Base-by-base conservation (phyloP, 2,888 invertebrate species). In the Aspidapion aeneum region DNA sequence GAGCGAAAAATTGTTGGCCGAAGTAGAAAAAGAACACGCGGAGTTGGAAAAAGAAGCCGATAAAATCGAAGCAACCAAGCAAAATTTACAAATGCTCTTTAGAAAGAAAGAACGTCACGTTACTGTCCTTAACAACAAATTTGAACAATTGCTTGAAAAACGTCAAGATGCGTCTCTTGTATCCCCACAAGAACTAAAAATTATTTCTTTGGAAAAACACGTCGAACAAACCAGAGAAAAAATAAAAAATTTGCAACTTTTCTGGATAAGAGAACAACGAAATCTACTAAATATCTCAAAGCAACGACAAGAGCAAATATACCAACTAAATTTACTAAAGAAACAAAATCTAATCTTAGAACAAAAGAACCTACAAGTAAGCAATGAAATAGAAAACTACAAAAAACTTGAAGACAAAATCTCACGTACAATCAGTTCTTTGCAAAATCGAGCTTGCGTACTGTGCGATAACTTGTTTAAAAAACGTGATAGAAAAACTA, bases 181-280 rank as follows among this genome's bases (percentile, higher is more conserved):
- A 20, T 81, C 81, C 21, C 86, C 87, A 0, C 81, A 84, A 72
- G 86, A 89, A 75, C 75, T 85, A 48, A 85, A 88, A 75, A 87
- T 92, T 18, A 82, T 82, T 3, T 83, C 85, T 64, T 71, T 91
- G 66, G 90, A 91, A 74, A 85, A 84, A 70, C 83, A 84, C 63
- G 88, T 92, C 61, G 83, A 83, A 54, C 80, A 84, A 19, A 78
- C 85, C 1, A 85, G 87, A 55, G 83, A 84, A 64, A 84, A 85
- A 71, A 88, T 88, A 17, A 86, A 88, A 70, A 79, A 82, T 57
- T 77, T 87, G 71, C 90, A 93, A 77, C 85, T 87, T 69, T 86
- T 87, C 76, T 93, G 93, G 93, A 79, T 93, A 67, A 84, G 90
- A 57, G 85, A 90, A 68, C 91, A 93, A 77, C 87, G 87, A 0